Conservation (phyloP, 2,888 invertebrate genomes). For the Clanis bilineata region DNA sequence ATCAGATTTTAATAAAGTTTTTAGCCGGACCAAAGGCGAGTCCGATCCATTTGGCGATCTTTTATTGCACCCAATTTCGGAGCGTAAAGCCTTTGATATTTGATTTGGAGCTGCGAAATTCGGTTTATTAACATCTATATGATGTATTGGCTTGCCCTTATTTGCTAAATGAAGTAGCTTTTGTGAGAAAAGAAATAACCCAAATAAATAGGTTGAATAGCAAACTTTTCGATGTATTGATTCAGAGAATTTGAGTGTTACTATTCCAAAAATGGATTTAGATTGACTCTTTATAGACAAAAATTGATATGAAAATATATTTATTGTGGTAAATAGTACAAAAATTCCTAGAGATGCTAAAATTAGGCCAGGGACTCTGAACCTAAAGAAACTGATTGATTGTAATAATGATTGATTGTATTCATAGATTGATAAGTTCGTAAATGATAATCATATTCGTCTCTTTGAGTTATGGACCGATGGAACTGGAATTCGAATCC, state of each 20-base stretch:
- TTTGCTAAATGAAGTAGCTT: not conserved
- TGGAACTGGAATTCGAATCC: no score
- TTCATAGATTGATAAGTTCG: no score
- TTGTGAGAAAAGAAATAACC: not conserved
- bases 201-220: not conserved
- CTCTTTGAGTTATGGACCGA: no score
- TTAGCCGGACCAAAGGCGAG: not conserved
- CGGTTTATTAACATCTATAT: not conserved
- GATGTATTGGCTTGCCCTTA: not conserved
- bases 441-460: no score
- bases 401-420: no score
- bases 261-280: no score
- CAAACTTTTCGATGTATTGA: not conserved
- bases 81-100: conserved; percentile 5
- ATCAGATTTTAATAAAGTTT: not conserved
- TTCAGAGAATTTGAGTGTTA: not conserved
- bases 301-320: no score
- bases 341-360: no score
- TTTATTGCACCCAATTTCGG: conserved; percentile 1
- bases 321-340: no score
- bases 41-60: not conserved
- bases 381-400: no score
- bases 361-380: no score
- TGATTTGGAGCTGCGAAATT: conserved; percentile 4
- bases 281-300: no score